Evolutionary conservation across 1,140 invertebrate genomes (phyloP), one percentile per base, ranked within the genome.

Genomic region (Argopecten irradians): DNA sequence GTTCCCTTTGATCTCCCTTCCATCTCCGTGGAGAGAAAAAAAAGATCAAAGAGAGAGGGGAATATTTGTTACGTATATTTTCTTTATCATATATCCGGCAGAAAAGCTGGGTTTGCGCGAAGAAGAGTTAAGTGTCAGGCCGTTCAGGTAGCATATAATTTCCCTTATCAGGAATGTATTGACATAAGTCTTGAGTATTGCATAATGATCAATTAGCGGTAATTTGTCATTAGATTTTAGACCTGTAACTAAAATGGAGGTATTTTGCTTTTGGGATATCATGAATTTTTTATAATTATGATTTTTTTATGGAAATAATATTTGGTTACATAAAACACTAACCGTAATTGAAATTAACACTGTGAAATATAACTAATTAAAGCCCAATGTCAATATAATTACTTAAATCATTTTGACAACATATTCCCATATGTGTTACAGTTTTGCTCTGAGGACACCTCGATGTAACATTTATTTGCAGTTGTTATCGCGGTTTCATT

Each of bases 11-110:
- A 71, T 71, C 55, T 71, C 22, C 22, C 55, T 71, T 71, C 55
- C 55, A 71, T 71, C 55, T 71, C 55, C 28, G 28, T 71, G 55
- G 55, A 71, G 55, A 71, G 55, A 8, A 71, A 71, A 39, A 71
- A 28, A 71, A 1, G 55, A 71, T 71, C 55, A 71, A 71, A 71
- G 55, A 1, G 55, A 71, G 55, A 71, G 55, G 55, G 43, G 55
- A 71, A 71, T n/a, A 71, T 71, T 71, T 71, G 55, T 71, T 71
- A 71, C 55, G 28, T 71, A 71, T 71, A 71, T 8, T 71, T 71
- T 71, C 55, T 71, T 71, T 71, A 71, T 71, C 55, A 71, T 71
- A 71, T 71, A 71, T 71, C 55, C 55, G 55, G 55, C 55, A 71
- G 55, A 71, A 71, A 71, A 71, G 22, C 28, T 71, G 55, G 43